Conservation (phyloP, 2,113 vertebrate genomes). For the Ceyx cyanopectus region DNA sequence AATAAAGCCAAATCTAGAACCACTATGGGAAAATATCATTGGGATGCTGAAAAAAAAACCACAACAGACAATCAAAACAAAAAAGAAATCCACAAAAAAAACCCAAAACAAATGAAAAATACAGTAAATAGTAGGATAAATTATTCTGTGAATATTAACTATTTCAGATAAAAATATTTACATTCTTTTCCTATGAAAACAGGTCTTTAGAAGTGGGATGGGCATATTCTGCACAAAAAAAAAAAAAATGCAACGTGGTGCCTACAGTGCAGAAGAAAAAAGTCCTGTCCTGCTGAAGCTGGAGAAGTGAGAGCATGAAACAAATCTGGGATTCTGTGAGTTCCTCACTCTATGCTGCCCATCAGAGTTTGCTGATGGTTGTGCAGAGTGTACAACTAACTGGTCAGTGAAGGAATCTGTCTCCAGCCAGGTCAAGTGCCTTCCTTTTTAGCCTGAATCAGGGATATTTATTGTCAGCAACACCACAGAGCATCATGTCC, state of each 20-base stretch:
- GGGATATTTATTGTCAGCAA: neutral
- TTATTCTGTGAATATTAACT: neutral
- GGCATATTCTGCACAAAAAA: too few relatives aligned
- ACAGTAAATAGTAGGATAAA: neutral
- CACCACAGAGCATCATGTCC: neutral
- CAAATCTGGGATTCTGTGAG: neutral
- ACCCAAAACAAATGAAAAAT: too few relatives aligned
- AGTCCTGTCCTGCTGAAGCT: neutral
- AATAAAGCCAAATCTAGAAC: neutral
- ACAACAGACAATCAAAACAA: too few relatives aligned
- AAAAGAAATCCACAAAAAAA: too few relatives aligned
- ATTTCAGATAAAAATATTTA: neutral
- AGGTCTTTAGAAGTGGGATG: neutral
- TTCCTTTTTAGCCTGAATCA: neutral
- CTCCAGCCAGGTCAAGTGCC: neutral
- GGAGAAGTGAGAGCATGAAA: too few relatives aligned
- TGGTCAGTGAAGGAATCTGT: neutral
- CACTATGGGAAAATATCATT: rapidly evolving
- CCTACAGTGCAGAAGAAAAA: neutral
- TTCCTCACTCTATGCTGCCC: neutral
- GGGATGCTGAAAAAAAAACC: neutral
- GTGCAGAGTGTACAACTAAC: too few relatives aligned
- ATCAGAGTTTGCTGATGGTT: neutral
- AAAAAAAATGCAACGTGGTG: too few relatives aligned
- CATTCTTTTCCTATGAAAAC: neutral